These are phyloP conservation scores for Pachliopta kotzebuea DNA, from an alignment of 2,888 invertebrate species.

Conservation along the genomic window DNA sequence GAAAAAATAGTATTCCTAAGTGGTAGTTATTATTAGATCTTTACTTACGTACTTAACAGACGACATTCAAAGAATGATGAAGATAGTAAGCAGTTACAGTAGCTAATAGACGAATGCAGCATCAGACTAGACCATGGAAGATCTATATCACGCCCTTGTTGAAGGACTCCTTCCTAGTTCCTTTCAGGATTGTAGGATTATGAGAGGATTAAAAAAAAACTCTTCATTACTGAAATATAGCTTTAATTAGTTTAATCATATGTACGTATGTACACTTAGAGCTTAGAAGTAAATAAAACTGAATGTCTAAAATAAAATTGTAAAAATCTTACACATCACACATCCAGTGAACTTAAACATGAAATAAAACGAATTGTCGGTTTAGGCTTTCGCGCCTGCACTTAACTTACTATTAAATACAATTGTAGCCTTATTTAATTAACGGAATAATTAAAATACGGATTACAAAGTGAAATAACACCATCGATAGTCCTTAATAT, in stretches of 20 bases:
- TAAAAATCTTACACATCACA: slow-evolving; percentile 66
- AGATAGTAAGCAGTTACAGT: too few species aligned
- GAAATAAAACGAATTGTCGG: slow-evolving; percentile 21
- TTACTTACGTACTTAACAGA: too few species aligned
- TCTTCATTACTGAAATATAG: slow-evolving; percentile 69
- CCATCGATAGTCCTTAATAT: slow-evolving; percentile 12
- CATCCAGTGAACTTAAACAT: slow-evolving; percentile 39
- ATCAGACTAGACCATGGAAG: too few species aligned
- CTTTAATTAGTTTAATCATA: slow-evolving; percentile 77
- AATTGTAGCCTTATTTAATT: slow-evolving; percentile 13
- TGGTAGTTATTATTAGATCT: too few species aligned
- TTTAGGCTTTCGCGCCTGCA: background rate
- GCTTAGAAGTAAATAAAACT: slow-evolving; percentile 61
- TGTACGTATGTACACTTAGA: slow-evolving; percentile 69
- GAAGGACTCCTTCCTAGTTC: too few species aligned
- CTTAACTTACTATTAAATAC: slow-evolving; percentile 13
- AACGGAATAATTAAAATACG: slow-evolving; percentile 15
- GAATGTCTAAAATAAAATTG: slow-evolving; percentile 72
- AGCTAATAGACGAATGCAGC: too few species aligned
- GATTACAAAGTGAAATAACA: slow-evolving; percentile 10
- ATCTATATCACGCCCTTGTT: too few species aligned
- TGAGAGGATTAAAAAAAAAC: slow-evolving; percentile 32
- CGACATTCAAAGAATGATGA: too few species aligned
- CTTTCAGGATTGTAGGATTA: too few species aligned
- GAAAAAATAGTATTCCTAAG: too few species aligned